phyloP scores from a whole-genome alignment of 2,797 vertebrate genomes.

The Artibeus jamaicensis region DNA sequence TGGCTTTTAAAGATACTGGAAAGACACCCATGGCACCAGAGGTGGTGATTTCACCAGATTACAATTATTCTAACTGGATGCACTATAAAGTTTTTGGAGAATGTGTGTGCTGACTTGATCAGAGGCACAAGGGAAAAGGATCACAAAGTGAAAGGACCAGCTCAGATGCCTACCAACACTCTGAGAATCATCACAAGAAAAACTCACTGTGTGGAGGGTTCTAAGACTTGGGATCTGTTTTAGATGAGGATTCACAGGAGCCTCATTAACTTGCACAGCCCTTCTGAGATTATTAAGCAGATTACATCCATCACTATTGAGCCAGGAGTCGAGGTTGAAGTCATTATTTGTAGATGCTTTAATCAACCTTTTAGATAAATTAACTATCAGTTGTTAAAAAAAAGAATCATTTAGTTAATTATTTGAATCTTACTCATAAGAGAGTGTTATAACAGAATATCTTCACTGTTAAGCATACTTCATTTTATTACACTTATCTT shows the following conservation, averaged over 20 bases:
- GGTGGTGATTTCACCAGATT: neutral
- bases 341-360: neutral
- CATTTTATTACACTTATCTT: neutral
- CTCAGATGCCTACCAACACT: neutral
- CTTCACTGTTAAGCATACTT: neutral
- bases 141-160: neutral
- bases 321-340: neutral
- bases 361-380: neutral
- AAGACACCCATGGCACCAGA: neutral
- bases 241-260: neutral
- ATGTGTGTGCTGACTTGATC: neutral
- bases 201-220: neutral
- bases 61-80: neutral
- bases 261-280: neutral
- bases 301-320: neutral
- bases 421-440: conserved; percentile 31
- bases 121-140: neutral
- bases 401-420: conserved; percentile 29
- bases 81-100: neutral
- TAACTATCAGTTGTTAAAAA: neutral
- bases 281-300: neutral
- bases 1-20: neutral
- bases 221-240: neutral
- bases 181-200: neutral
- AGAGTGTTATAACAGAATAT: neutral